These are phyloP conservation scores for Prietella phreatophila DNA, from an alignment of 2,113 vertebrate genomes.

Conservation along the genomic window DNA sequence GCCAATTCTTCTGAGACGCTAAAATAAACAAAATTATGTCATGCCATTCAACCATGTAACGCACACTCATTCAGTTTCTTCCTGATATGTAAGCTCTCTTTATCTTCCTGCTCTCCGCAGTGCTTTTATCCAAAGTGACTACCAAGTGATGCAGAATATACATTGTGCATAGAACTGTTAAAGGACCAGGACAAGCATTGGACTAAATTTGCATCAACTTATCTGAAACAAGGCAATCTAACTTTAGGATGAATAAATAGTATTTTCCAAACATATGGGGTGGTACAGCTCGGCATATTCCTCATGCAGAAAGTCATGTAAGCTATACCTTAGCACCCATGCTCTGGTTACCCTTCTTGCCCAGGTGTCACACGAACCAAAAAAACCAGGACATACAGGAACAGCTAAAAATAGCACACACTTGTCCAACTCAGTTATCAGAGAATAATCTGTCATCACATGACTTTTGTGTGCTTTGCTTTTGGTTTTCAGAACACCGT, in stretches of 20 bases:
- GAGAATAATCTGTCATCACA: too few relatives aligned
- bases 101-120: background rate
- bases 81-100: background rate
- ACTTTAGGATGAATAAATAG: background rate
- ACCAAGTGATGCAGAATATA: background rate
- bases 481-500: too few relatives aligned
- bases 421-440: background rate
- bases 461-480: too few relatives aligned
- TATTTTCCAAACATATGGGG: background rate
- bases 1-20: constrained; percentile 93
- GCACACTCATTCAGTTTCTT: background rate
- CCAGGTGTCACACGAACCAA: background rate
- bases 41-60: background rate
- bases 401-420: background rate
- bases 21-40: background rate
- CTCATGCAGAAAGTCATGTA: background rate
- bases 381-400: background rate
- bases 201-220: too few relatives aligned
- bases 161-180: background rate
- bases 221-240: too few relatives aligned
- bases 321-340: background rate
- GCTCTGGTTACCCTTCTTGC: background rate
- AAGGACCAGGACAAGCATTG: background rate
- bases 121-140: background rate
- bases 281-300: background rate